Evolutionary conservation across 1,140 invertebrate species (phyloP).

Genomic region (Bombus waltoni): DNA sequence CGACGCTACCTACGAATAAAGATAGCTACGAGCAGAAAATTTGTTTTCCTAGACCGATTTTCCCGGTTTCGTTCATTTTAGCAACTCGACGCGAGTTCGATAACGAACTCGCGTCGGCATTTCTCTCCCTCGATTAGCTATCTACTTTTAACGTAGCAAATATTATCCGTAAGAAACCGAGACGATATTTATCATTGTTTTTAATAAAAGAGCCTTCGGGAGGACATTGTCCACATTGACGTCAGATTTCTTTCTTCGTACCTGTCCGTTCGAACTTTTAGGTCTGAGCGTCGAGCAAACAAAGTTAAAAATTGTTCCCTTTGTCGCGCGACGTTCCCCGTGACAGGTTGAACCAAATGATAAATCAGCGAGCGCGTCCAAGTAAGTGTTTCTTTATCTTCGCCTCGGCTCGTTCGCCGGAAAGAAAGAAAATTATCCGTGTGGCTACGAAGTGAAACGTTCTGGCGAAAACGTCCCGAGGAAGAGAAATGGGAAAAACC

Average conservation of each 20-base stretch:
- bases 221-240: not conserved
- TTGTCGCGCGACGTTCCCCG: not conserved
- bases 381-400: conserved; percentile 41
- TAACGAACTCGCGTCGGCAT: not conserved
- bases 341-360: conserved; percentile 33
- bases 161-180: not conserved
- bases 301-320: conserved; percentile 35
- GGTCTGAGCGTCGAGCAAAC: not conserved
- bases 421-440: conserved; percentile 47
- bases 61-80: not conserved
- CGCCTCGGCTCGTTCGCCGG: not conserved
- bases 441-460: conserved; percentile 43
- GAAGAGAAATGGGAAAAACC: conserved; percentile 52
- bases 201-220: not conserved
- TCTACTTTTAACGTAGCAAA: not conserved
- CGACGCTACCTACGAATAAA: not conserved
- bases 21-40: conserved; percentile 2
- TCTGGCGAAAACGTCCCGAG: conserved; percentile 37
- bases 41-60: too few relatives aligned
- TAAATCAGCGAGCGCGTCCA: conserved; percentile 32
- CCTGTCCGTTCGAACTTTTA: not conserved
- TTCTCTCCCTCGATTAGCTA: not conserved
- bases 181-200: not conserved
- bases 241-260: not conserved
- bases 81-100: not conserved